Evolutionary conservation across 2,113 vertebrate species (phyloP).

Genomic region (Lepisosteus oculatus): DNA sequence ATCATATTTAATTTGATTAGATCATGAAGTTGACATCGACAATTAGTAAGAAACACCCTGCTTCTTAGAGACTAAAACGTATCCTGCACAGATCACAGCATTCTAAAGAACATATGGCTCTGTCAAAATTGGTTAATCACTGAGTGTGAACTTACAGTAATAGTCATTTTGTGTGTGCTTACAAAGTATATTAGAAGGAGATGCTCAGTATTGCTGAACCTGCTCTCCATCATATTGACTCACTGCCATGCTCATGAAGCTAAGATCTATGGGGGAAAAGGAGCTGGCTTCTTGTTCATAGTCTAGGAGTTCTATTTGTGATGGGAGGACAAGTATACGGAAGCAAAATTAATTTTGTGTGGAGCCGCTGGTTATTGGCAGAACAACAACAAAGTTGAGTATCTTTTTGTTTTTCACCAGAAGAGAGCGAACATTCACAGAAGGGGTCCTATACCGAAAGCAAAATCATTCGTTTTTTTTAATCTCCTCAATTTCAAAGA

Average conservation of each 20-base stretch:
- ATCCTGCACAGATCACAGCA: conserved; percentile 14
- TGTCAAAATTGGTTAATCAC: conserved; percentile 32
- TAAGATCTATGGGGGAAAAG: background rate
- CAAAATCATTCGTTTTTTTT: too few species aligned
- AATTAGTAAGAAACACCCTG: conserved; percentile 11
- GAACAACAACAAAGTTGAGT: too few species aligned
- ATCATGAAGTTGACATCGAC: conserved; percentile 17
- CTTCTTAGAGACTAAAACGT: conserved; percentile 17
- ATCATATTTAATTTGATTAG: conserved; percentile 17
- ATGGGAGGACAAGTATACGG: too few species aligned
- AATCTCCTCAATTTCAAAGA: too few species aligned
- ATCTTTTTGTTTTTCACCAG: too few species aligned
- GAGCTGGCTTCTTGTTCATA: background rate
- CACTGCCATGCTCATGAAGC: background rate
- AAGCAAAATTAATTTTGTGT: too few species aligned
- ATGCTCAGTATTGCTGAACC: background rate
- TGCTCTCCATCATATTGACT: background rate
- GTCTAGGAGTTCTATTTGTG: too few species aligned
- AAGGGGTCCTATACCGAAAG: too few species aligned
- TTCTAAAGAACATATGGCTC: conserved; percentile 28
- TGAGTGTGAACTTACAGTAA: conserved; percentile 6
- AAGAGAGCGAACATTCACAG: too few species aligned
- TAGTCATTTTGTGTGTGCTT: conserved; percentile 3
- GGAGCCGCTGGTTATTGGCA: too few species aligned
- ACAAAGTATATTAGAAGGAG: conserved; percentile 1